phyloP scores from a whole-genome alignment of 2,888 invertebrate species.

The Clusia tigrina region DNA sequence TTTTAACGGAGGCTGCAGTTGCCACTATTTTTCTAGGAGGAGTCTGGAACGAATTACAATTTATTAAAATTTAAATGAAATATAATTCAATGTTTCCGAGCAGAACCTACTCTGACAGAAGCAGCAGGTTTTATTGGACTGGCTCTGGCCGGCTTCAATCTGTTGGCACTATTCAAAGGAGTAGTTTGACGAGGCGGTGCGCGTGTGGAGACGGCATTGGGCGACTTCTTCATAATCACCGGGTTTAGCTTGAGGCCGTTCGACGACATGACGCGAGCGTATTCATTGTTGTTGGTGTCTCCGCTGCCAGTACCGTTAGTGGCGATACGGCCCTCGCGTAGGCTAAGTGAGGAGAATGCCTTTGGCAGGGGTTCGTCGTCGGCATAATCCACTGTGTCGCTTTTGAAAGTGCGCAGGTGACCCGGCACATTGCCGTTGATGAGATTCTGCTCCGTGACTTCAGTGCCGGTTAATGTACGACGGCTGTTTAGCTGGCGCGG shows the following conservation, averaged over 20 bases:
- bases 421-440: slow-evolving; percentile 22
- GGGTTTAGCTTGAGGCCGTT: slow-evolving; percentile 57
- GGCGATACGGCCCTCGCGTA: slow-evolving; percentile 43
- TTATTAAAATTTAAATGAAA: not conserved
- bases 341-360: slow-evolving; percentile 46
- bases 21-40: slow-evolving; percentile 21
- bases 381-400: slow-evolving; percentile 38
- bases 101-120: slow-evolving; percentile 34
- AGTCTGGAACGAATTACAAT: slow-evolving; percentile 5
- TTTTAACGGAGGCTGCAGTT: slow-evolving; percentile 2
- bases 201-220: slow-evolving; percentile 33
- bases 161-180: slow-evolving; percentile 21
- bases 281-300: slow-evolving; percentile 26
- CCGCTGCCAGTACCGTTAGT: slow-evolving; percentile 43
- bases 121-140: not conserved
- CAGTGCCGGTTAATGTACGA: not conserved
- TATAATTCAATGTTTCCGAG: no score
- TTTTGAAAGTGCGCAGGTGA: slow-evolving; percentile 15
- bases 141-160: slow-evolving; percentile 18
- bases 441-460: not conserved
- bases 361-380: slow-evolving; percentile 48
- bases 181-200: slow-evolving; percentile 10
- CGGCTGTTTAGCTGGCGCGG: slow-evolving; percentile 26
- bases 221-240: slow-evolving; percentile 58
- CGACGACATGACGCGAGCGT: slow-evolving; percentile 23